A percentile compares a stretch with the other conserved stretches of the same genome.
Conservation (phyloP, 2,888 invertebrate species). For the Dolichopus griseipennis region DNA sequence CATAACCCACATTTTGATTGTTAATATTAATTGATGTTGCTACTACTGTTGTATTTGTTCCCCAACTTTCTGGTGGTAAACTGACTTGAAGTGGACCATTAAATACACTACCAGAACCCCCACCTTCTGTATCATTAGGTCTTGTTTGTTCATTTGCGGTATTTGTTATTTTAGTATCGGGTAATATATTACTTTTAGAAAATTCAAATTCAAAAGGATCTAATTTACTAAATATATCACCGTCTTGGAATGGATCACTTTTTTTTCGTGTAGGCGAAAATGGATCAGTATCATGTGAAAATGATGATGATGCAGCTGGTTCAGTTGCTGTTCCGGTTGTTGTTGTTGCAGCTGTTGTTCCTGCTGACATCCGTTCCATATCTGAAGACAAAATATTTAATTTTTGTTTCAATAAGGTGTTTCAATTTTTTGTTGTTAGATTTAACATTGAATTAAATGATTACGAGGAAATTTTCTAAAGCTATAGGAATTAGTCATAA, state of each 20-base stretch:
- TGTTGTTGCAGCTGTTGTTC: constrained; percentile 22
- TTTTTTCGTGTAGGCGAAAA: constrained; percentile 43
- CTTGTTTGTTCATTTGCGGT: constrained; percentile 28
- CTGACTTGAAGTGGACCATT: constrained; percentile 62
- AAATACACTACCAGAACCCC: constrained; percentile 40
- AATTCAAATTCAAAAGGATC: constrained; percentile 43
- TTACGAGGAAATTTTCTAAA: constrained; percentile 2
- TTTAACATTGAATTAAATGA: neutral
- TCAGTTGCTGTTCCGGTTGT: constrained; percentile 30
- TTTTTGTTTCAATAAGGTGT: constrained; percentile 9
- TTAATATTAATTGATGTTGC: neutral
- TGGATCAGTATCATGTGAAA: constrained; percentile 41
- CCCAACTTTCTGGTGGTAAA: constrained; percentile 53
- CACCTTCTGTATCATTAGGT: constrained; percentile 10
- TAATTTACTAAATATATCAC: constrained; percentile 41
- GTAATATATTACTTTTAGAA: constrained; percentile 21
- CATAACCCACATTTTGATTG: neutral
- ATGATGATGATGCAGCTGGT: constrained; percentile 30
- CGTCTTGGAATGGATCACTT: constrained; percentile 60
- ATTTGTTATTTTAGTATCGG: constrained; percentile 32
- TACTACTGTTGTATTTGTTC: constrained; percentile 30
- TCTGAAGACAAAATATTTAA: constrained; percentile 20
- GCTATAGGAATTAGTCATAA: neutral
- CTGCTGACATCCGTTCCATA: constrained; percentile 32
- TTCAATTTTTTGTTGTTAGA: too few species aligned